These are phyloP conservation scores for Ectropis grisescens DNA, from an alignment of 1,140 invertebrate species.

Conservation along the genomic window DNA sequence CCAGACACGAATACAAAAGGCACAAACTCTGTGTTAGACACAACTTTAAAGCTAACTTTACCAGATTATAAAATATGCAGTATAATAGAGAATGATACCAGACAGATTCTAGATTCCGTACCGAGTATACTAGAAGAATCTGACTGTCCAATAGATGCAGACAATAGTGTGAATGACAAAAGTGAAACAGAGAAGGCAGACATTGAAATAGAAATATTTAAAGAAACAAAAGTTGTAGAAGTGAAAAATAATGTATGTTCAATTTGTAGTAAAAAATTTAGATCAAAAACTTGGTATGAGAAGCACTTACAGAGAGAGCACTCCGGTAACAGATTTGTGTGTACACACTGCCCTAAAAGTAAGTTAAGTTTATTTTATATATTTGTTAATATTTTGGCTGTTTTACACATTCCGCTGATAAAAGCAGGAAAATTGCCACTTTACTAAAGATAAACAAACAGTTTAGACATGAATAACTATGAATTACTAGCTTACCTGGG, in stretches of 20 bases:
- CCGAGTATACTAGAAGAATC: constrained; percentile 1
- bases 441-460: too few species aligned
- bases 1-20: constrained; percentile 19
- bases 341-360: constrained; percentile 37
- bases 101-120: constrained; percentile 5
- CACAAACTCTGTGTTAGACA: constrained; percentile 12
- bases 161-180: neutral
- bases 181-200: neutral
- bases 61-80: constrained; percentile 38
- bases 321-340: constrained; percentile 31
- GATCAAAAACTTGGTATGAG: constrained; percentile 45
- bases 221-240: constrained; percentile 3
- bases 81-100: constrained; percentile 19
- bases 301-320: constrained; percentile 52
- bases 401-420: neutral
- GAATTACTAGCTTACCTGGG: too few species aligned
- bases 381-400: constrained; percentile 1
- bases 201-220: constrained; percentile 3
- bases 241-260: constrained; percentile 22
- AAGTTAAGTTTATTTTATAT: constrained; percentile 12
- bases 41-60: constrained; percentile 27
- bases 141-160: neutral
- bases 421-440: too few species aligned
- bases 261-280: constrained; percentile 38
- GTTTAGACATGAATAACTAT: too few species aligned